phyloP scores from a whole-genome alignment of 23 tunicate genomes.

The Trididemnum nubilum region DNA sequence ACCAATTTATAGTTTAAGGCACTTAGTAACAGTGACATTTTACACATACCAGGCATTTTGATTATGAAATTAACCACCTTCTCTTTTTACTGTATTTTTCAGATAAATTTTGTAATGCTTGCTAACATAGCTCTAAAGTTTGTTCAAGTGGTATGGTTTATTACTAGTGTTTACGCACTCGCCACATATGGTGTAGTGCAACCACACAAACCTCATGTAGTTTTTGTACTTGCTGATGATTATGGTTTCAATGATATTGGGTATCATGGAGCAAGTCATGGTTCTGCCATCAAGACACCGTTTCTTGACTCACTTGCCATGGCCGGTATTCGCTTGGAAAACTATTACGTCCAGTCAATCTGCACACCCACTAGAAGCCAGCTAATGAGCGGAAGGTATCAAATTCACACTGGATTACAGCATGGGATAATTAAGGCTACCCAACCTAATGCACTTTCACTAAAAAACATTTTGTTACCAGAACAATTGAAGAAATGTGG shows the following conservation, averaged over 20 bases:
- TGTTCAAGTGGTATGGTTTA: too few relatives aligned
- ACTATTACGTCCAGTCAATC: constrained; percentile 88
- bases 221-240: constrained; percentile 83
- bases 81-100: too few relatives aligned
- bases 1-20: too few relatives aligned
- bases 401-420: constrained; percentile 75
- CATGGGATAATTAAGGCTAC: constrained; percentile 44
- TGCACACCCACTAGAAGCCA: constrained; percentile 85
- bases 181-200: too few relatives aligned
- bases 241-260: constrained; percentile 79
- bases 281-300: constrained; percentile 67
- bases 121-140: too few relatives aligned
- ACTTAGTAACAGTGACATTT: too few relatives aligned
- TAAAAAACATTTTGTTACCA: constrained; percentile 59
- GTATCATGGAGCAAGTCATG: constrained; percentile 34
- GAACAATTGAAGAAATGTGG: constrained; percentile 68
- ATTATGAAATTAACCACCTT: too few relatives aligned
- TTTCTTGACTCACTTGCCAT: constrained; percentile 80
- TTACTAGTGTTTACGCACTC: too few relatives aligned
- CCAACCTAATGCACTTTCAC: constrained; percentile 51
- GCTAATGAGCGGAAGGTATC: constrained; percentile 86
- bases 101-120: too few relatives aligned
- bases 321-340: constrained; percentile 61
- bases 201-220: constrained; percentile 72
- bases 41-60: too few relatives aligned